Base-by-base conservation (phyloP, 2,113 vertebrate genomes). In the Neodontobutis hainanensis region DNA sequence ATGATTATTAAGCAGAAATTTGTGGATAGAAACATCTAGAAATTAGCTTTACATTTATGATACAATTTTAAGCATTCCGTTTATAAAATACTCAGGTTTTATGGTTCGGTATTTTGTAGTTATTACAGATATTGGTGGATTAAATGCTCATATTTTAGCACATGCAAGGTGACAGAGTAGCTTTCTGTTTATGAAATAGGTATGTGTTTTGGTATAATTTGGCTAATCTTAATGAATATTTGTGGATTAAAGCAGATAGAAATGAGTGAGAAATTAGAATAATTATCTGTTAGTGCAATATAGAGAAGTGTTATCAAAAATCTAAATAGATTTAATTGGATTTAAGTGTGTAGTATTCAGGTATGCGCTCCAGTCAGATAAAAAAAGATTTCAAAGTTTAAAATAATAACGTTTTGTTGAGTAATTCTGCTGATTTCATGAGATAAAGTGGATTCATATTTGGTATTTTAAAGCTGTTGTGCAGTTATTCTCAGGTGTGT, bases 91-190 rank as follows among this genome's bases (percentile, higher is more conserved):
- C 3, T n/a, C 4, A 4, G 0, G 4, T 38, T 55, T 55, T 15
- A 15, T 53, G n/a, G 32, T 3, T 7, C 4, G 6, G n/a, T 55
- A 53, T 55, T 4, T 38, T 5, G 5, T n/a, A 36, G 35, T 55
- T 55, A n/a, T 55, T 36, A 5, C 10, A 15, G 34, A 55, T 36
- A 36, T 55, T 9, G 12, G 5, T 8, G 14, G 34, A 36, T 35
- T 53, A 8, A 38, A 36, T 36, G 52, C 2, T 5, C 11, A 35
- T 27, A 53, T 14, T 53, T 6, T 12, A 7, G 11, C 51, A 35
- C 5, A n/a, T 27, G 34, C 52, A 36, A 55, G 52, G 52, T 55
- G 52, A 55, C 51, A 55, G 34, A 55, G 34, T 55, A 55, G 52
- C 52, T 8, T 36, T 34, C 35, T 55, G 34, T 36, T 11, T 36